phyloP scores from a whole-genome alignment of 2,797 vertebrate species.

The Adelosebastes latens region DNA sequence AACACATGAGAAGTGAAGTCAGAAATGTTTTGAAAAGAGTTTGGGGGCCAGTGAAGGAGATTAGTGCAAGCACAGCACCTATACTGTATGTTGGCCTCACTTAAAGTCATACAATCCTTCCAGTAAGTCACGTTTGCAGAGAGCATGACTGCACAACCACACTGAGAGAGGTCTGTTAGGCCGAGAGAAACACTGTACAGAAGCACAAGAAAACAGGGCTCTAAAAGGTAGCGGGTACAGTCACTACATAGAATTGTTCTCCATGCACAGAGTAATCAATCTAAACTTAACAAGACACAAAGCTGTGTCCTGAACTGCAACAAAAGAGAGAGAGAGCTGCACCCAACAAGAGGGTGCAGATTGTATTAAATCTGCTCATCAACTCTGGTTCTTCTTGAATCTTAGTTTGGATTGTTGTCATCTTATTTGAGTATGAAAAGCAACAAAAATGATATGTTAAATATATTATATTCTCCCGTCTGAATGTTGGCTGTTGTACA shows the following conservation, averaged over 20 bases:
- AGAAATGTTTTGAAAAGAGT: neutral
- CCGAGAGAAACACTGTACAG: neutral
- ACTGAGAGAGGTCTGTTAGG: neutral
- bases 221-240: too few relatives aligned
- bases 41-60: neutral
- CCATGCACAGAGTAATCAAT: neutral
- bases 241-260: neutral
- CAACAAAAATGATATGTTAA: neutral
- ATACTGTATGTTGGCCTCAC: too few relatives aligned
- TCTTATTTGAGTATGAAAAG: neutral
- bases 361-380: neutral
- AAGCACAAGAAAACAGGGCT: neutral
- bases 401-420: neutral
- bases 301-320: neutral
- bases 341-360: neutral
- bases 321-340: neutral
- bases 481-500: neutral
- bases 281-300: neutral
- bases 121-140: slow-evolving; percentile 1
- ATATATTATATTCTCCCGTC: neutral
- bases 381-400: neutral
- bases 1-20: neutral
- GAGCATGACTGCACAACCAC: neutral
- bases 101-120: too few relatives aligned
- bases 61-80: too few relatives aligned